Base-by-base conservation (phyloP, 2,888 invertebrate species). In the Arctia plantaginis region DNA sequence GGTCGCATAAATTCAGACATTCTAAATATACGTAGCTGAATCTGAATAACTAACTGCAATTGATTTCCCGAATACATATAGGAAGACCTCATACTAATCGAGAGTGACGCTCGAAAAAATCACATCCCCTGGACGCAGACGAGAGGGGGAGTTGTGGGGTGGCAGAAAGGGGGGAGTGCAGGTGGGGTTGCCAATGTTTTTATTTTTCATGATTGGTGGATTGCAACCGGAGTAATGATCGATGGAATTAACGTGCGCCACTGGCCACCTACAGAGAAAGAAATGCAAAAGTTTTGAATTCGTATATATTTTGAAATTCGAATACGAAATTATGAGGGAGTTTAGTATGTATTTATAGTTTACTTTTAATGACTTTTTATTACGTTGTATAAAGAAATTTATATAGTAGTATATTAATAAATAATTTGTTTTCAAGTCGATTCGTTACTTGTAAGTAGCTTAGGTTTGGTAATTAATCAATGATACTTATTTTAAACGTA, bases 121-220 rank as follows among this genome's bases (percentile, higher is more conserved):
- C 93, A 90, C 92, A 90, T 90, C 93, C 93, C 92, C 93, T 89
- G 82, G 84, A 84, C 85, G 84, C 87, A 88, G 91, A 90, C 87
- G 86, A 82, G 85, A 84, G 86, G 85, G 84, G 86, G 70, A 66
- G 77, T 55, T 35, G 76, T 41, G 65, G 77, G 85, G 79, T 74
- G 80, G 80, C 64, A 74, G 68, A 68, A 72, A 75, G 81, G 85
- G 87, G 89, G 85, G 86, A 88, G 85, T 86, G 90, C 91, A 90
- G 92, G 92, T 91, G 92, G 93, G 92, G 93, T 89, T 86, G 91
- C 88, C 91, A 88, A 83, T 94, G 94, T 95, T 95, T 95, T 95
- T 93, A 94, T 95, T 95, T 93, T 94, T 92, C 93, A 88, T 93
- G 94, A 95, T 94, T 95, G 95, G 94, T 93, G 95, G 95, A 94